Evolutionary conservation across 2,888 invertebrate species (phyloP).

Genomic region (Macrostomum cliftonense): DNA sequence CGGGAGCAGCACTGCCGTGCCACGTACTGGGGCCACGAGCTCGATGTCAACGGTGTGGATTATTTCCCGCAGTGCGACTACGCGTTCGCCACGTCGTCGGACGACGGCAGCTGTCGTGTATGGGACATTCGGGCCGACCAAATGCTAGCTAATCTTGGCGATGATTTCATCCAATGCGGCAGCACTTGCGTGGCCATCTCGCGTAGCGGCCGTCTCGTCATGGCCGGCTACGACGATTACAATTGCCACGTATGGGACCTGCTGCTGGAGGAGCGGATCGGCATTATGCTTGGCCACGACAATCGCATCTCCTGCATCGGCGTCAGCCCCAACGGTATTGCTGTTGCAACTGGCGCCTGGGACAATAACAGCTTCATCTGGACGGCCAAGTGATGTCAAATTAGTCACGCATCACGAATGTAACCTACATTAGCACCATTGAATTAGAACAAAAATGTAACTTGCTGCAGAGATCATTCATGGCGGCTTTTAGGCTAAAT

Average conservation of each 20-base stretch:
- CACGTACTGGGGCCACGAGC: conserved; percentile 7
- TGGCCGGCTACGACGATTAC: conserved; percentile 9
- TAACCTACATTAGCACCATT: too few relatives aligned
- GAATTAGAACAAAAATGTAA: too few relatives aligned
- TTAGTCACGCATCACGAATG: too few relatives aligned
- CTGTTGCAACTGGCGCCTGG: conserved; percentile 10
- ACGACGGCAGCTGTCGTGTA: conserved; percentile 7
- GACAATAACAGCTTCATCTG: conserved; percentile 8
- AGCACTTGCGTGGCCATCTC: conserved; percentile 7
- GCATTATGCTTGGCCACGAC: conserved; percentile 9
- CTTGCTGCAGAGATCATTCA: too few relatives aligned
- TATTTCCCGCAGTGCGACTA: conserved; percentile 8
- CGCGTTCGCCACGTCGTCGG: conserved; percentile 9
- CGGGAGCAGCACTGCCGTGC: conserved; percentile 3
- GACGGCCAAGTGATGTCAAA: conserved; percentile 8
- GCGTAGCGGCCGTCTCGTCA: conserved; percentile 3
- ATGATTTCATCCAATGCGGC: conserved; percentile 8
- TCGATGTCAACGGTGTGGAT: conserved; percentile 7
- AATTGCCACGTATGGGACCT: conserved; percentile 11
- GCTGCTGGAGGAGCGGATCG: conserved; percentile 10
- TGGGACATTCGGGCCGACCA: conserved; percentile 8
- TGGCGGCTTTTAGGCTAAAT: too few relatives aligned
- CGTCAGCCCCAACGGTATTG: conserved; percentile 8
- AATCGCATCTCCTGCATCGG: conserved; percentile 10
- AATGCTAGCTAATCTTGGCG: conserved; percentile 6